Base-by-base conservation (phyloP, 1,140 invertebrate genomes). In the Bactericera cockerelli region DNA sequence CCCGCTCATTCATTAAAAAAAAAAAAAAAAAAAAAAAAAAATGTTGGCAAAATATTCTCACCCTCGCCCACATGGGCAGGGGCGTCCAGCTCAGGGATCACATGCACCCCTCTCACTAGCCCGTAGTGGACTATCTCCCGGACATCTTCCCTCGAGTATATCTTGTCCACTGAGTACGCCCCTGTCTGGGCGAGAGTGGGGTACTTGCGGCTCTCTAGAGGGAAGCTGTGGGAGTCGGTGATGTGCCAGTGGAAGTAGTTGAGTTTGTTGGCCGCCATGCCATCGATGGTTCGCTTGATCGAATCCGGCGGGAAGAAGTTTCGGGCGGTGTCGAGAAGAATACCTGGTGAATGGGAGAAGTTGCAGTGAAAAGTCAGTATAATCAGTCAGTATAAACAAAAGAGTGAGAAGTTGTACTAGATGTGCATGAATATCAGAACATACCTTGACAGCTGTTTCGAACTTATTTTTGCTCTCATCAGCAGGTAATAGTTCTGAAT, bases 201-300 rank as follows among this genome's bases (percentile, higher is more conserved):
- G 38, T 76, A 76, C 6, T 77, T 79, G 64, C 75, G 75, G 0
- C 85, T 79, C 24, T 81, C 79, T 56, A 89, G 81, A 0, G 89
- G 87, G 66, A 92, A 91, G 64, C 87, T 89, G 21, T 91, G 87
- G 0, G 83, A 82, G 68, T 93, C 89, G 0, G 86, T 89, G n/a
- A 92, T 86, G 64, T 93, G 88, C 87, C 87, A 91, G 65, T 93
- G 89, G 68, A 93, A 85, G 0, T 82, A 82, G 67, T 93, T 93
- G 31, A 93, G 66, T 66, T 92, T 93, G 11, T 81, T 82, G 66
- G 81, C 75, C 0, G 81, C 80, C 86, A 92, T 89, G 0, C 76
- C 87, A 65, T 89, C 85, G 39, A 93, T 74, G 0, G 84, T 86
- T 16, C 77, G 72, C 63, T 86, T 79, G 42, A 93, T 83, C 1